A percentile compares a stretch with the other conserved stretches of the same genome.
These are phyloP conservation scores for Urechis unicinctus DNA, from an alignment of 2,888 invertebrate genomes.

Conservation along the genomic window DNA sequence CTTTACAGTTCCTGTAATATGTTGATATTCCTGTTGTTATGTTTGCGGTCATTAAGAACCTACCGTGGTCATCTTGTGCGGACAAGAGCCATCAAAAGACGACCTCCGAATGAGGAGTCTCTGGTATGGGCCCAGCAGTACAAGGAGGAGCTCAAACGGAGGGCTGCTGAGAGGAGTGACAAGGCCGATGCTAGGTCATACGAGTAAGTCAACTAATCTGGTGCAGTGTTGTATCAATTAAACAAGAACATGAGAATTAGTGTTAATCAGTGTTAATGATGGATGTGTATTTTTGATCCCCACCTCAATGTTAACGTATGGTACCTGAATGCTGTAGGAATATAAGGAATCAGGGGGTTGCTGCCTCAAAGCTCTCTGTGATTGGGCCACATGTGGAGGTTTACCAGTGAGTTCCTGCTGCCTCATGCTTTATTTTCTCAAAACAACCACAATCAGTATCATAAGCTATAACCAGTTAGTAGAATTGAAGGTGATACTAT, in stretches of 20 bases:
- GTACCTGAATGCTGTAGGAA: too few relatives aligned
- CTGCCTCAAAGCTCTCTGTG: slow-evolving; percentile 26
- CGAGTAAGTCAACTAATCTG: too few relatives aligned
- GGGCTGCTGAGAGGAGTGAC: slow-evolving; percentile 23
- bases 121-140: slow-evolving; percentile 34
- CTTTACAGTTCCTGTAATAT: too few relatives aligned
- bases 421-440: not conserved
- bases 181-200: too few relatives aligned
- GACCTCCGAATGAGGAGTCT: slow-evolving; percentile 27
- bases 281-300: not conserved
- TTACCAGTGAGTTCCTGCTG: slow-evolving; percentile 35
- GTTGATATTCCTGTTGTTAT: too few relatives aligned
- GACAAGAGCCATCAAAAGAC: slow-evolving; percentile 28
- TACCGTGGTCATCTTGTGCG: slow-evolving; percentile 32
- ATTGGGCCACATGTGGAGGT: slow-evolving; percentile 48
- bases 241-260: too few relatives aligned
- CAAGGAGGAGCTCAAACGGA: slow-evolving; percentile 22
- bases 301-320: too few relatives aligned
- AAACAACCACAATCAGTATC: too few relatives aligned
- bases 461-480: too few relatives aligned
- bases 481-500: not conserved
- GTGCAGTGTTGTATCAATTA: too few relatives aligned
- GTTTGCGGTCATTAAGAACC: too few relatives aligned
- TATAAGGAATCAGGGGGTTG: too few relatives aligned
- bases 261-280: slow-evolving; percentile 4